phyloP scores from a whole-genome alignment of 2,113 vertebrate genomes.

The Nannospalax galili region DNA sequence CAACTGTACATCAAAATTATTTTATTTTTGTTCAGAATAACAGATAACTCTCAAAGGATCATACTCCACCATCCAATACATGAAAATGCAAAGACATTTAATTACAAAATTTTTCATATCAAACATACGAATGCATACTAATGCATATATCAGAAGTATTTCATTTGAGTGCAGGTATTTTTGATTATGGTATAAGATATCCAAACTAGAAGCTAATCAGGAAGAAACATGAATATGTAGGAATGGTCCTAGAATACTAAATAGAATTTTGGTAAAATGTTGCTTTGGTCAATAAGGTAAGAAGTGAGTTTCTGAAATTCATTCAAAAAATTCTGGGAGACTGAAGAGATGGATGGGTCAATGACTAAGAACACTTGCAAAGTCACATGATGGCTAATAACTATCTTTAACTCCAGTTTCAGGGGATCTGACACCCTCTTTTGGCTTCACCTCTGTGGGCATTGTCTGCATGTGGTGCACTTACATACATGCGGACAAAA shows the following conservation, averaged over 20 bases:
- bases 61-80: not conserved
- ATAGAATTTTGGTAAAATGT: not conserved
- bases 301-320: not conserved
- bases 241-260: not conserved
- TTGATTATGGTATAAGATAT: not conserved
- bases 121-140: not conserved
- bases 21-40: not conserved
- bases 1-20: conserved; percentile 43
- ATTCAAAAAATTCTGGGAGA: not conserved
- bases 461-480: too few relatives aligned
- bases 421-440: too few relatives aligned
- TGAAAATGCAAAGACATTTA: not conserved
- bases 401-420: too few relatives aligned
- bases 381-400: too few relatives aligned
- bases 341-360: too few relatives aligned
- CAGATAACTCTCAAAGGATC: not conserved
- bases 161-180: not conserved
- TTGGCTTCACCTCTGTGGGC: too few relatives aligned
- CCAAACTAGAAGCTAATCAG: not conserved
- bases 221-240: not conserved
- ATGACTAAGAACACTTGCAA: too few relatives aligned
- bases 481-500: too few relatives aligned
- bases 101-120: not conserved
- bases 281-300: not conserved
- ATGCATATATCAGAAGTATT: not conserved